Evolutionary conservation across 2,113 vertebrate species (phyloP).

Genomic region (Poeciliopsis retropinna): DNA sequence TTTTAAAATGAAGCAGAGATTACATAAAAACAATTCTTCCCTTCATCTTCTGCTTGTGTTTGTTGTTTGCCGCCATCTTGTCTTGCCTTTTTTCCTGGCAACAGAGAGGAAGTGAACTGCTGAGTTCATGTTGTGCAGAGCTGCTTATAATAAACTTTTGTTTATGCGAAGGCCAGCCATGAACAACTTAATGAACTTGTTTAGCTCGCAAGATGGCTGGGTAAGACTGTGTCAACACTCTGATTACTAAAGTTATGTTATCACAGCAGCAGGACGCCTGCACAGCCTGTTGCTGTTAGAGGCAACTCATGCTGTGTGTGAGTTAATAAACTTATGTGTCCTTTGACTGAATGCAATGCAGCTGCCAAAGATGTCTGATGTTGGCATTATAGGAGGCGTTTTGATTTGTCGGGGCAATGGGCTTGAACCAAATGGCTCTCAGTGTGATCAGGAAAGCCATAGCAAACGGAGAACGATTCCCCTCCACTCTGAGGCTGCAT

Average conservation of each 20-base stretch:
- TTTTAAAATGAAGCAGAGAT: neutral
- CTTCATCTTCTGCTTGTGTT: neutral
- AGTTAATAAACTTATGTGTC: constrained; percentile 72
- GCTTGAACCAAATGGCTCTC: constrained; percentile 49
- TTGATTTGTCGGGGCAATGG: constrained; percentile 59
- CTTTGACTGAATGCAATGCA: constrained; percentile 59
- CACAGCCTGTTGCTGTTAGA: constrained; percentile 59
- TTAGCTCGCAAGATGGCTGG: constrained; percentile 43
- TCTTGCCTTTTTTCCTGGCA: constrained; percentile 24
- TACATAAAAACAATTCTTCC: neutral
- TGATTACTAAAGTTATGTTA: constrained; percentile 72
- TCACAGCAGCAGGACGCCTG: constrained; percentile 54
- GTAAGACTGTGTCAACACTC: constrained; percentile 59
- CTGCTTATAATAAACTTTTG: constrained; percentile 56
- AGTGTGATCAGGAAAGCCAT: constrained; percentile 30
- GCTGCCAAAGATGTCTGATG: constrained; percentile 46
- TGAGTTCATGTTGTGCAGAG: constrained; percentile 45
- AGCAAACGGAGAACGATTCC: constrained; percentile 10
- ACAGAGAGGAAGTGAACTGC: constrained; percentile 22
- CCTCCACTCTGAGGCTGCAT: constrained; percentile 14
- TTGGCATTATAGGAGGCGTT: constrained; percentile 43
- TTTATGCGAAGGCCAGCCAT: constrained; percentile 52
- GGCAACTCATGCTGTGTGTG: constrained; percentile 60
- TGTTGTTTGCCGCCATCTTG: constrained; percentile 3
- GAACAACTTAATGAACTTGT: constrained; percentile 59